Conservation (phyloP, 2,797 vertebrate species). For the Tamandua tetradactyla region DNA sequence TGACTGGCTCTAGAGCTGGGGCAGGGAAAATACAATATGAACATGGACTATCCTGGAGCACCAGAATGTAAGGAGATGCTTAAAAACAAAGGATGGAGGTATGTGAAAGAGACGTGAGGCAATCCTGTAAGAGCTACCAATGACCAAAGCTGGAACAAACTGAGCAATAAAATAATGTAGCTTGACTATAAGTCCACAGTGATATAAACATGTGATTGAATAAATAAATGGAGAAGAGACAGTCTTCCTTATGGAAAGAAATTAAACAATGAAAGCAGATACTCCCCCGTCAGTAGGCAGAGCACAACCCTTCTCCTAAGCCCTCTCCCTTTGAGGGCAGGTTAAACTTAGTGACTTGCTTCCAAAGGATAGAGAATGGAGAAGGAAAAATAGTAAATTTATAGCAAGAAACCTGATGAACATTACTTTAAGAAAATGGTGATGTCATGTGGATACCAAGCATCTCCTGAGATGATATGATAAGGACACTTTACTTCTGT, state of each 20-base stretch:
- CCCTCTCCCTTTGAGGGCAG: background rate
- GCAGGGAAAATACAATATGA: background rate
- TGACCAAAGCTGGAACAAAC: background rate
- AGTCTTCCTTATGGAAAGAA: background rate
- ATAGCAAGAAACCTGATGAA: background rate
- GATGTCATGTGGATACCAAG: background rate
- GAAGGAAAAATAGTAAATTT: background rate
- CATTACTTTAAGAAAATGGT: background rate
- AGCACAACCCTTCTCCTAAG: background rate
- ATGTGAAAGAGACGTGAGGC: background rate
- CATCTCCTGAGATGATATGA: background rate
- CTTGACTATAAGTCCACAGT: background rate
- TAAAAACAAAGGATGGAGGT: background rate
- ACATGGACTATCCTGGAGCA: background rate
- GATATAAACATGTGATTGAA: background rate
- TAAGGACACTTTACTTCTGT: background rate
- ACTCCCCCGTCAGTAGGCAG: background rate
- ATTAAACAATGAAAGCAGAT: background rate
- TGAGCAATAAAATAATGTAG: background rate
- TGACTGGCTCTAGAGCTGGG: background rate
- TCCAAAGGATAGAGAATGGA: background rate
- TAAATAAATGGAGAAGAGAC: background rate
- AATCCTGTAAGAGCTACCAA: background rate
- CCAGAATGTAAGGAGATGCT: background rate
- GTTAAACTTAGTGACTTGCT: background rate